Percentiles rank a stretch among this genome's conserved stretches.
These are phyloP conservation scores for Manacus vitellinus DNA, from an alignment of 2,113 vertebrate genomes.

Conservation along the genomic window DNA sequence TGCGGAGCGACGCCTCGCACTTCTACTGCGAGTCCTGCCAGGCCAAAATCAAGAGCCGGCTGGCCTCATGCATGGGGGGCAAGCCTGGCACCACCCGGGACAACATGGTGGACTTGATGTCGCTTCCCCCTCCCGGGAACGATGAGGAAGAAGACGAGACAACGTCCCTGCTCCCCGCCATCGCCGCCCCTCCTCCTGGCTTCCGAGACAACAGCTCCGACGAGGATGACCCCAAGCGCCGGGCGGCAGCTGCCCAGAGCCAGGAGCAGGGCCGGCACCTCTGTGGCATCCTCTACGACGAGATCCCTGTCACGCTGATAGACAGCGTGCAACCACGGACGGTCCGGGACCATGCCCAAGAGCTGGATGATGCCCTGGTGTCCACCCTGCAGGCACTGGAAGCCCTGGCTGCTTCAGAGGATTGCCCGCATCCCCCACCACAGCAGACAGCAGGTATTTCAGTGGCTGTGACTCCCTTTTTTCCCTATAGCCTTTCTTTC, in stretches of 20 bases:
- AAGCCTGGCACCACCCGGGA: constrained; percentile 77
- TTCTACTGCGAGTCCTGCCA: constrained; percentile 96
- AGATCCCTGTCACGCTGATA: constrained; percentile 94
- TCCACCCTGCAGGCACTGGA: constrained; percentile 97
- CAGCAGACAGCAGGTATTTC: constrained; percentile 93
- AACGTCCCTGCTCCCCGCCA: constrained; percentile 82
- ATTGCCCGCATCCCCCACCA: constrained; percentile 88
- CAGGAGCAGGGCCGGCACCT: constrained; percentile 74
- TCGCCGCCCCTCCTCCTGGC: constrained; percentile 93
- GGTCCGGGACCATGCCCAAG: constrained; percentile 93
- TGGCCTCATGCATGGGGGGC: constrained; percentile 63
- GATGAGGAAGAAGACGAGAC: constrained; percentile 83
- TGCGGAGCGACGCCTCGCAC: constrained; percentile 68
- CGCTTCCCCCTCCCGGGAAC: constrained; percentile 91
- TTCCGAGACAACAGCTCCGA: constrained; percentile 98
- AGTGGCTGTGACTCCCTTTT: background rate
- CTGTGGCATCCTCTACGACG: constrained; percentile 80
- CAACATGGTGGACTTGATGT: constrained; percentile 90
- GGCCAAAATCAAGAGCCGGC: constrained; percentile 81
- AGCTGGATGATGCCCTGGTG: constrained; percentile 95
- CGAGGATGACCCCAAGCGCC: constrained; percentile 90
- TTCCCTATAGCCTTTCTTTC: background rate
- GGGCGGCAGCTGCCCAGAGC: constrained; percentile 68
- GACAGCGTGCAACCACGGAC: constrained; percentile 91
- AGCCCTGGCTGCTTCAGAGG: constrained; percentile 96